Evolutionary conservation across 2,797 vertebrate genomes (phyloP), one percentile per base, ranked within the genome.

Genomic region (Siniperca obscura): DNA sequence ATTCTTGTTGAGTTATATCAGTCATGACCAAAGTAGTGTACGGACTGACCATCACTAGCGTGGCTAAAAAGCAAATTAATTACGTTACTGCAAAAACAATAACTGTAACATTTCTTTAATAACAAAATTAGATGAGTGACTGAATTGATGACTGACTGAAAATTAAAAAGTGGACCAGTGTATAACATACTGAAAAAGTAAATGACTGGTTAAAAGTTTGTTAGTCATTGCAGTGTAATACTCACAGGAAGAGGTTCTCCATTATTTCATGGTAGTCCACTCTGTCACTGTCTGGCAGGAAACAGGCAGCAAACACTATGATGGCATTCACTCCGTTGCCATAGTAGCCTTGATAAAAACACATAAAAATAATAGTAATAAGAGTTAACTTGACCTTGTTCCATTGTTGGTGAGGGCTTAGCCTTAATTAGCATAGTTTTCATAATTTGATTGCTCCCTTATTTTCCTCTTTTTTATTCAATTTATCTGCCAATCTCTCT

Each of bases 221-320:
- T 74, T 36, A 17, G 38, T 70, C 5, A 17, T 3, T 22, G 14
- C 16, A 16, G 66, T 27, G 12, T 55, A 13, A 62, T 77, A 93
- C 93, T 98, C 91, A 99, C 98, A 99, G 95, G 90, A 99, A 99
- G 93, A 99, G 98, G 92, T 99, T 99, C 95, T 99, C 98, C 98
- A 99, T 99, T 89, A 99, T 97, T 92, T 99, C 98, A 79, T 97
- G 97, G 94, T 99, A 99, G 92, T 99, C 98, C 42, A 96, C 95
- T 88, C 95, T 95, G 93, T 96, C 96, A 88, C 98, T 99, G 94
- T 99, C 98, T 79, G 98, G 98, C 91, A 99, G 97, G 95, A 98
- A 99, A 92, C 98, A 99, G 46, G 98, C 98, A 0, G 98, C 97
- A 91, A 99, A 99, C 90, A 99, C 98, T 92, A 99, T 99, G 94